phyloP scores from a whole-genome alignment of 2,888 invertebrate genomes.

The Synergus itoensis region DNA sequence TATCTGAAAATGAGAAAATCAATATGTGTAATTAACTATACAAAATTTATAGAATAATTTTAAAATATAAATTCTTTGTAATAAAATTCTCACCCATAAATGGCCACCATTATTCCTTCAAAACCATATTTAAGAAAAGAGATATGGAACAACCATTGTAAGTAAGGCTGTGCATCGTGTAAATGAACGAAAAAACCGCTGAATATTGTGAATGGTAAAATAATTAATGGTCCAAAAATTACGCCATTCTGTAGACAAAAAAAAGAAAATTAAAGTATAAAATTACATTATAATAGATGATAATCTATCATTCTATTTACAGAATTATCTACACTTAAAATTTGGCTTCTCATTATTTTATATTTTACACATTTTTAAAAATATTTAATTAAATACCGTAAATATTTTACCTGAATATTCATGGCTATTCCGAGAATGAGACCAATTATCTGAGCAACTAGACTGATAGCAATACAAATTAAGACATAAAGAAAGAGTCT shows the following conservation, averaged over 20 bases:
- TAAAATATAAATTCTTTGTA: conserved; percentile 16
- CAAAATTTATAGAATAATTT: conserved; percentile 2
- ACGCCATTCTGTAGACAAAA: conserved; percentile 86
- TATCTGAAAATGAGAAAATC: not conserved
- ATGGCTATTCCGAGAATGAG: conserved; percentile 91
- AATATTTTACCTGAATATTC: conserved; percentile 84
- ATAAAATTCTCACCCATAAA: conserved; percentile 81
- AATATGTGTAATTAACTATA: not conserved
- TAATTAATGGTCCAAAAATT: conserved; percentile 92
- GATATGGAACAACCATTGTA: conserved; percentile 92
- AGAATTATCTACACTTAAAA: not conserved
- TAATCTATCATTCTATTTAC: not conserved
- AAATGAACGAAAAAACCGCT: conserved; percentile 95
- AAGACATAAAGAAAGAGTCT: conserved; percentile 86
- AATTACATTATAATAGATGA: conserved; percentile 32
- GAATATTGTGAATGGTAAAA: conserved; percentile 93
- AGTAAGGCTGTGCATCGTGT: conserved; percentile 87
- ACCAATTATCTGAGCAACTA: conserved; percentile 93
- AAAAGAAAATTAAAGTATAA: conserved; percentile 41
- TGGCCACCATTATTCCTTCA: conserved; percentile 88
- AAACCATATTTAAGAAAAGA: conserved; percentile 95
- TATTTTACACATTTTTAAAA: not conserved
- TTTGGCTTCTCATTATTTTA: not conserved
- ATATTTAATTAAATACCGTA: not conserved
- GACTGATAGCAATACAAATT: conserved; percentile 87